Evolutionary conservation across 2,888 invertebrate species (phyloP).

Genomic region (Cheilosia soror): DNA sequence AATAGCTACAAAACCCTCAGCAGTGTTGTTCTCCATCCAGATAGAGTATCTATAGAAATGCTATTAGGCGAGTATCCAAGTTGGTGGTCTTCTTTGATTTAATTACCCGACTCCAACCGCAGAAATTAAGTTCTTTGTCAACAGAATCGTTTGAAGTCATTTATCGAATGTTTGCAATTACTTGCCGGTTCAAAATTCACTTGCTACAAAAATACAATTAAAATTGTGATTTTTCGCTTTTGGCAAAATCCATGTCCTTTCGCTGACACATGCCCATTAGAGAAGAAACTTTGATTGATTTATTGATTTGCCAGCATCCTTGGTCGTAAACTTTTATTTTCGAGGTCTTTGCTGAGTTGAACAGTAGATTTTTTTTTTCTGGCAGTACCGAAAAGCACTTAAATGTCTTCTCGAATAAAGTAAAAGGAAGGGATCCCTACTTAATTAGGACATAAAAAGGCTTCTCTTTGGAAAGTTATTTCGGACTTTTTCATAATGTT

Average conservation of each 20-base stretch:
- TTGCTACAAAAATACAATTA: background rate
- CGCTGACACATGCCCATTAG: background rate
- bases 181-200: too few species aligned
- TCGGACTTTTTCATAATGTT: slow-evolving; percentile 15
- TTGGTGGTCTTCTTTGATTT: too few species aligned
- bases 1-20: background rate
- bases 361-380: slow-evolving; percentile 20
- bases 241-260: background rate
- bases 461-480: slow-evolving; percentile 23
- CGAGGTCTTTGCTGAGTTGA: slow-evolving; percentile 19
- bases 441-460: slow-evolving; percentile 48
- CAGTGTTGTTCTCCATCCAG: too few species aligned
- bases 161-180: too few species aligned
- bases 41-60: too few species aligned
- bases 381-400: slow-evolving; percentile 31
- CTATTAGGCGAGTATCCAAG: too few species aligned
- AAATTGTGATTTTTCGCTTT: slow-evolving; percentile 1
- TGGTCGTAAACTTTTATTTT: slow-evolving; percentile 24
- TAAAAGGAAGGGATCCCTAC: slow-evolving; percentile 4
- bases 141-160: too few species aligned
- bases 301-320: slow-evolving; percentile 31
- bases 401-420: slow-evolving; percentile 20
- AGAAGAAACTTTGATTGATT: slow-evolving; percentile 28
- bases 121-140: too few species aligned
- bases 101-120: too few species aligned